These are phyloP conservation scores for Axinella damicornis DNA, from an alignment of 37 sponge, comb jelly and placozoan genomes.

Conservation along the genomic window DNA sequence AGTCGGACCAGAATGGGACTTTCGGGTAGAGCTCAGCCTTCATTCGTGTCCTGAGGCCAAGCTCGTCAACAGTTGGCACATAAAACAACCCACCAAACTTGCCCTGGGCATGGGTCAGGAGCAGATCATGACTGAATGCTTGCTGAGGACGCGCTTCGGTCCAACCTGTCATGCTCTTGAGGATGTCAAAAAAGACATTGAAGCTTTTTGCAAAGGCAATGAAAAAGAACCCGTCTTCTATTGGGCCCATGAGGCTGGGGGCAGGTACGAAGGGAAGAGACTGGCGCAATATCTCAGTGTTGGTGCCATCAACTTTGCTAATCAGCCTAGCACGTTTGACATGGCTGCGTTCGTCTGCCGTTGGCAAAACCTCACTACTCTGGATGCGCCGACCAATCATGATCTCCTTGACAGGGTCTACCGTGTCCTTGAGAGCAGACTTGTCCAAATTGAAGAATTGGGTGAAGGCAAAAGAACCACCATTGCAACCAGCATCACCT, in stretches of 20 bases:
- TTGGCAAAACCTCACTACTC: slow-evolving; percentile 45
- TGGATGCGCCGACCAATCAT: slow-evolving; percentile 48
- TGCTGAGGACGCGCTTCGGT: background rate
- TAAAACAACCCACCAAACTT: slow-evolving; percentile 36
- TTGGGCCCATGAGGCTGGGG: slow-evolving; percentile 4
- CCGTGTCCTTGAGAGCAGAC: background rate
- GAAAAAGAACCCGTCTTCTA: slow-evolving; percentile 45
- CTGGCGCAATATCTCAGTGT: slow-evolving; percentile 57
- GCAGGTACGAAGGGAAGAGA: slow-evolving; percentile 15
- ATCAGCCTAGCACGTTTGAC: slow-evolving; percentile 55
- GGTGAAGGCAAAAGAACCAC: slow-evolving; percentile 51
- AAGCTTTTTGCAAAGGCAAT: slow-evolving; percentile 59
- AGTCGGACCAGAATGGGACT: slow-evolving; percentile 54
- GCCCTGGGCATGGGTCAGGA: slow-evolving; percentile 48
- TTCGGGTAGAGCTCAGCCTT: slow-evolving; percentile 24
- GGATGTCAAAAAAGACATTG: slow-evolving; percentile 35
- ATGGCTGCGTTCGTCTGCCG: slow-evolving; percentile 35
- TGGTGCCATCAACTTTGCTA: slow-evolving; percentile 45
- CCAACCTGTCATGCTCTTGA: slow-evolving; percentile 22
- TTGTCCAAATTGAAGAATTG: slow-evolving; percentile 45
- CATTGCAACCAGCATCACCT: slow-evolving; percentile 23
- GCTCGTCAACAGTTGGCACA: slow-evolving; percentile 44
- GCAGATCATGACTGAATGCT: slow-evolving; percentile 25
- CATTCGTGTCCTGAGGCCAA: slow-evolving; percentile 6
- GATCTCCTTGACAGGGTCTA: slow-evolving; percentile 33